Evolutionary conservation across 2,113 vertebrate genomes (phyloP).

Genomic region (Elgaria multicarinata): DNA sequence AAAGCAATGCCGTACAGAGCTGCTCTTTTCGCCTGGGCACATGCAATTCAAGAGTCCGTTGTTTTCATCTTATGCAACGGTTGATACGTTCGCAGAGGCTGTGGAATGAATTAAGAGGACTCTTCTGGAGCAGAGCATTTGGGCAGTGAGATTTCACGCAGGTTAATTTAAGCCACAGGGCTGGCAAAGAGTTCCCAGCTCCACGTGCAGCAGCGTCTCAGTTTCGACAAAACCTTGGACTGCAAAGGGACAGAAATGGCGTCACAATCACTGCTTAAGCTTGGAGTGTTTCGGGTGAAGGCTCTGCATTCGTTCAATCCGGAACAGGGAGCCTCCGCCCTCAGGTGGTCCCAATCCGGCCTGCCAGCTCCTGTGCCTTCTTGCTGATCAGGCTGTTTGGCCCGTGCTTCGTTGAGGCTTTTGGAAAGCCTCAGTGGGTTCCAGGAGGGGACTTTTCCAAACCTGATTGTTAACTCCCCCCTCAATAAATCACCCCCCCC

Average conservation of each 20-base stretch:
- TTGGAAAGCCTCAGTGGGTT: no score
- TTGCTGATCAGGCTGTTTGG: no score
- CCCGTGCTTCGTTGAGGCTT: no score
- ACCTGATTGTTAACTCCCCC: no score
- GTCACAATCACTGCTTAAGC: neutral
- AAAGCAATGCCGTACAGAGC: neutral
- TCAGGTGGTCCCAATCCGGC: no score
- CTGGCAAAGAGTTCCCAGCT: neutral
- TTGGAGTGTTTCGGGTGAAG: neutral
- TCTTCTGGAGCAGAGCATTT: neutral
- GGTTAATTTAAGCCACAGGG: neutral
- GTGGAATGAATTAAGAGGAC: neutral
- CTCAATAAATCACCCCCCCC: no score
- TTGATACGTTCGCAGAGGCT: accelerated
- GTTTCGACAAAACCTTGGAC: no score
- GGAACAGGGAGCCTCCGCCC: no score
- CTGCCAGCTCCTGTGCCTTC: no score
- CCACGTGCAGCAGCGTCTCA: neutral
- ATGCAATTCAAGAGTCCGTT: accelerated
- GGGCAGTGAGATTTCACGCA: accelerated
- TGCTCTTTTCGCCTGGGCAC: neutral
- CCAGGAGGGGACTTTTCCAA: no score
- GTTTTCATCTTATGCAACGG: accelerated
- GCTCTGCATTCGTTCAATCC: no score
- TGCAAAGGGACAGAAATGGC: neutral